A percentile compares a stretch with the other conserved stretches of the same genome.
These are phyloP conservation scores for Psittacus erithacus DNA, from an alignment of 2,113 vertebrate genomes.

Conservation along the genomic window DNA sequence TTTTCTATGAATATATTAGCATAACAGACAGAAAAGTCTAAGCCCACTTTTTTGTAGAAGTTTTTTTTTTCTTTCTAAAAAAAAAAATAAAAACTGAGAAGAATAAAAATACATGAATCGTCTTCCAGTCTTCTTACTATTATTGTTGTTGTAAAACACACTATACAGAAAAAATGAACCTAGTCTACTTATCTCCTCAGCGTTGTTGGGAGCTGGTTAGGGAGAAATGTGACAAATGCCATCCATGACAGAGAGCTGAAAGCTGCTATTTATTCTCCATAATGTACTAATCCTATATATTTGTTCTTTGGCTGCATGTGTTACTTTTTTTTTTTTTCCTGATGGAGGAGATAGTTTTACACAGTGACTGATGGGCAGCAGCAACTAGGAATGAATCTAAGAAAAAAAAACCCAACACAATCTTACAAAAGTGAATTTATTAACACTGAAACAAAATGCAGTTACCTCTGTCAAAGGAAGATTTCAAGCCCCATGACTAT, in stretches of 20 bases:
- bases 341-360: conserved; percentile 41
- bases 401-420: fast-evolving
- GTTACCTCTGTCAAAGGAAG: conserved; percentile 57
- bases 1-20: conserved; percentile 84
- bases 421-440: conserved; percentile 60
- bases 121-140: conserved; percentile 31
- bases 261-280: conserved; percentile 79
- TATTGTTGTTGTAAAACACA: conserved; percentile 56
- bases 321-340: conserved; percentile 38
- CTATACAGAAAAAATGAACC: conserved; percentile 34
- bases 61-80: background rate
- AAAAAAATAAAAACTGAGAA: conserved; percentile 61
- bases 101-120: conserved; percentile 18
- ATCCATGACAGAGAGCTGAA: conserved; percentile 69
- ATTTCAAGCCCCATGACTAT: conserved; percentile 37
- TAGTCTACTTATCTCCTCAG: conserved; percentile 63
- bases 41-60: conserved; percentile 42
- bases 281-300: conserved; percentile 74
- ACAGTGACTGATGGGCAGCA: conserved; percentile 40
- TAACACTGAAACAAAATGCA: conserved; percentile 59
- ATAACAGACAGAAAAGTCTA: conserved; percentile 76
- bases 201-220: conserved; percentile 40
- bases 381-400: conserved; percentile 38
- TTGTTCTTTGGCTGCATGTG: conserved; percentile 64
- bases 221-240: conserved; percentile 76